A percentile compares a stretch with the other conserved stretches of the same genome.
These are phyloP conservation scores for Nerophis ophidion DNA, from an alignment of 2,113 vertebrate genomes.

Conservation along the genomic window DNA sequence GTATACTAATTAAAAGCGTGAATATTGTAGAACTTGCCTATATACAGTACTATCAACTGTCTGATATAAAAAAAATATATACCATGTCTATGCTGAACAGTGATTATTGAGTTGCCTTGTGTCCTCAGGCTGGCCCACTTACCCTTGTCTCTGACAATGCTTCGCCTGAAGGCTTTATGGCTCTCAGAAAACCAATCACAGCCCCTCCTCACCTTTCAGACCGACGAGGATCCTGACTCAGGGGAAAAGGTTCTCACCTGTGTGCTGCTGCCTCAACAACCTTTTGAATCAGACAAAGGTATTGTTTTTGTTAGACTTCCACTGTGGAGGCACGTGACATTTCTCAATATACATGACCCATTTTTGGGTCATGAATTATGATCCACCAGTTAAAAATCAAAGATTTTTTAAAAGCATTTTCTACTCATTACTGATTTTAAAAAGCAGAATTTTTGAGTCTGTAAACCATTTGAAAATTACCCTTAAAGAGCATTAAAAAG, in stretches of 20 bases:
- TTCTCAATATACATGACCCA: too few species aligned
- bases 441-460: too few species aligned
- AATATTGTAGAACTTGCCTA: neutral
- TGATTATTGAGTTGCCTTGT: constrained; percentile 10
- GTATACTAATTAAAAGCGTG: too few species aligned
- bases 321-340: too few species aligned
- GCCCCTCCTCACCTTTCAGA: constrained; percentile 95
- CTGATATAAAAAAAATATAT: neutral
- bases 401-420: too few species aligned
- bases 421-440: too few species aligned
- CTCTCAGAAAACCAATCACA: constrained; percentile 98
- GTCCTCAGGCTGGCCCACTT: constrained; percentile 78
- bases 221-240: constrained; percentile 80
- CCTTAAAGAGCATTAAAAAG: too few species aligned
- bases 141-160: constrained; percentile 84
- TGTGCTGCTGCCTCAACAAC: constrained; percentile 92
- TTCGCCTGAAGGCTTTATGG: constrained; percentile 94
- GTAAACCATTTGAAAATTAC: too few species aligned
- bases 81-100: neutral
- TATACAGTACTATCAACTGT: neutral
- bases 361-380: too few species aligned
- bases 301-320: constrained; percentile 8
- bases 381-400: too few species aligned
- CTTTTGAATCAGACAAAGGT: constrained; percentile 84
- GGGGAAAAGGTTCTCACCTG: constrained; percentile 96